These are phyloP conservation scores for Marronus borbonicus DNA, from an alignment of 2,888 invertebrate genomes.

Conservation along the genomic window DNA sequence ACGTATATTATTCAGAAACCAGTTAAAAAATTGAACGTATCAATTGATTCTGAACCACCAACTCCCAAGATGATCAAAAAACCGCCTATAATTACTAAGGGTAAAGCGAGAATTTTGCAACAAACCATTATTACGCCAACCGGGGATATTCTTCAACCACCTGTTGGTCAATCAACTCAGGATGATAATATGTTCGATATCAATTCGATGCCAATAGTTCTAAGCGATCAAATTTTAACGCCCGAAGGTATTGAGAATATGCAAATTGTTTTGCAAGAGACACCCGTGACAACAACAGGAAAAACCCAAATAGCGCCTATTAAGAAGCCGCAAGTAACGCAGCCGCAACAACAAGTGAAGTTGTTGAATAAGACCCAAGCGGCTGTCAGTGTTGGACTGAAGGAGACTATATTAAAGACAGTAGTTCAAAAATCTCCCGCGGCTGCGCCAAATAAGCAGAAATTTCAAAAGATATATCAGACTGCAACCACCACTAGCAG, in stretches of 20 bases:
- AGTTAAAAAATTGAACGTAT: constrained; percentile 54
- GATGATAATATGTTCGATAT: constrained; percentile 79
- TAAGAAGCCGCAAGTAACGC: constrained; percentile 39
- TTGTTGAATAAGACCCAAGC: constrained; percentile 58
- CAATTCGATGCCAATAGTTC: constrained; percentile 83
- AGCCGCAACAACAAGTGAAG: constrained; percentile 58
- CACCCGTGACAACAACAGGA: constrained; percentile 51
- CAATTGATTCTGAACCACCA: constrained; percentile 32
- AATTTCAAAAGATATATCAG: constrained; percentile 58
- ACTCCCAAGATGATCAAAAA: constrained; percentile 50
- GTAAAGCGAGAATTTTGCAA: constrained; percentile 68
- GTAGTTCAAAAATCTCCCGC: constrained; percentile 12
- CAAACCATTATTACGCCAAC: constrained; percentile 69
- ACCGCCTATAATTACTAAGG: constrained; percentile 52
- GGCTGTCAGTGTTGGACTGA: constrained; percentile 21
- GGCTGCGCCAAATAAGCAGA: constrained; percentile 45
- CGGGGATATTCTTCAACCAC: constrained; percentile 65
- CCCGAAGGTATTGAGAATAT: constrained; percentile 80
- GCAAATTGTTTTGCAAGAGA: constrained; percentile 73
- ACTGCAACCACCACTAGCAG: constrained; percentile 52
- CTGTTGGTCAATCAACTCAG: constrained; percentile 53
- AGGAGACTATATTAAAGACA: constrained; percentile 31
- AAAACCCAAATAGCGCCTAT: constrained; percentile 52
- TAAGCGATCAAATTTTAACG: constrained; percentile 80
- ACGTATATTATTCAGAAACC: constrained; percentile 67